These are phyloP conservation scores for Pseudomyrmex pallidus DNA, from an alignment of 1,140 invertebrate genomes.

Conservation along the genomic window DNA sequence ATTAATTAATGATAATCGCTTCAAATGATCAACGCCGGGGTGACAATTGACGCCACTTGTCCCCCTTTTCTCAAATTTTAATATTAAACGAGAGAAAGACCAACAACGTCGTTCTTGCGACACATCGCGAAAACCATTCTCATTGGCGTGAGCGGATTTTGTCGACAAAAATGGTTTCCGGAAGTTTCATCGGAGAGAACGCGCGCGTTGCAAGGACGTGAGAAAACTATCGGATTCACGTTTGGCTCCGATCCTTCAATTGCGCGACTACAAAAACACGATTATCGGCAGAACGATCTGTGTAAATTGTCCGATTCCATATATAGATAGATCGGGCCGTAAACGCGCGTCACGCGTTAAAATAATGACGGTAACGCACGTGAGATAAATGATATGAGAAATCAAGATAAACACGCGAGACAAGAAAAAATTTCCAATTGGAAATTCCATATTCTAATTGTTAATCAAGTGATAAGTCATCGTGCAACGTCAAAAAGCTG, in stretches of 20 bases:
- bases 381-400: neutral
- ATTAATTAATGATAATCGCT: conserved; percentile 52
- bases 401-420: neutral
- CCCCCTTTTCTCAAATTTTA: neutral
- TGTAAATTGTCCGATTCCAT: conserved; percentile 4
- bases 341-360: neutral
- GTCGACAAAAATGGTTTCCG: too few relatives aligned
- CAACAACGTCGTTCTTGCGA: neutral
- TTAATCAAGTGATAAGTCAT: too few relatives aligned
- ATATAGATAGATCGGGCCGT: neutral
- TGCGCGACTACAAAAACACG: neutral
- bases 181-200: neutral
- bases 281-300: neutral
- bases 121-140: neutral
- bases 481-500: too few relatives aligned
- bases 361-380: neutral
- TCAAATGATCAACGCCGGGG: conserved; percentile 19
- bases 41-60: neutral
- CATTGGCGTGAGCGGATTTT: neutral
- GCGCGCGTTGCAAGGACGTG: neutral
- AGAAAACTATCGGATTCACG: conserved; percentile 30
- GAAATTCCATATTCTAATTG: too few relatives aligned
- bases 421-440: too few relatives aligned
- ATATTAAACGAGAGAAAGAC: neutral
- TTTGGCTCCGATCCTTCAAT: conserved; percentile 26